Conservation (phyloP, 2,888 invertebrate species). For the Metalampra italica region DNA sequence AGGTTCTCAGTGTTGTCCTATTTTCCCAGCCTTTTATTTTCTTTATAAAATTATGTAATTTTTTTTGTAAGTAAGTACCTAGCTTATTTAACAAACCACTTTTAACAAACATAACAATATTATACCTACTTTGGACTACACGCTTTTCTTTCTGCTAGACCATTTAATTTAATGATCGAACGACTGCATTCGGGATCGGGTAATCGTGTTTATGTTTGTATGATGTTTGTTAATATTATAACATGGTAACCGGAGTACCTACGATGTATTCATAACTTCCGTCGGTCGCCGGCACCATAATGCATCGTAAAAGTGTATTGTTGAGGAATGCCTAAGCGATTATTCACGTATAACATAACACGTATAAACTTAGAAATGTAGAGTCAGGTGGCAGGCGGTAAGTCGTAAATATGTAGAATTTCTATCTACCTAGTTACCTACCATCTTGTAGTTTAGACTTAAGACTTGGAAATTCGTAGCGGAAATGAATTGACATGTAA, state of each 20-base stretch:
- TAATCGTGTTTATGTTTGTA: conserved; percentile 22
- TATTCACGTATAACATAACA: conserved; percentile 44
- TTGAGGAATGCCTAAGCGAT: conserved; percentile 36
- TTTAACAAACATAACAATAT: neutral
- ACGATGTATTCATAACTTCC: conserved; percentile 55
- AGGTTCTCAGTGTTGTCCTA: too few relatives aligned
- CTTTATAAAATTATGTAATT: too few relatives aligned
- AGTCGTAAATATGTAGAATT: neutral
- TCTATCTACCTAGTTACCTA: neutral
- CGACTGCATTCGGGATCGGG: too few relatives aligned
- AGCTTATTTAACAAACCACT: too few relatives aligned
- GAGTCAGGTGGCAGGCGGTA: neutral
- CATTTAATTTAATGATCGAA: neutral
- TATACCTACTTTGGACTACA: neutral
- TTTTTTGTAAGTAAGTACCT: too few relatives aligned
- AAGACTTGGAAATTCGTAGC: too few relatives aligned
- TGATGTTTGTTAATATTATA: conserved; percentile 21
- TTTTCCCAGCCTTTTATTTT: too few relatives aligned
- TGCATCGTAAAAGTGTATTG: conserved; percentile 51
- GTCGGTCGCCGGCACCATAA: conserved; percentile 38
- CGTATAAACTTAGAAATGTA: conserved; percentile 33
- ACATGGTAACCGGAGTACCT: conserved; percentile 38
- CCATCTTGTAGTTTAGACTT: neutral
- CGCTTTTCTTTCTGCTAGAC: neutral
- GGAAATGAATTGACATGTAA: too few relatives aligned